These are phyloP conservation scores for Folsomia candida DNA, from an alignment of 2,888 invertebrate species.

Conservation along the genomic window DNA sequence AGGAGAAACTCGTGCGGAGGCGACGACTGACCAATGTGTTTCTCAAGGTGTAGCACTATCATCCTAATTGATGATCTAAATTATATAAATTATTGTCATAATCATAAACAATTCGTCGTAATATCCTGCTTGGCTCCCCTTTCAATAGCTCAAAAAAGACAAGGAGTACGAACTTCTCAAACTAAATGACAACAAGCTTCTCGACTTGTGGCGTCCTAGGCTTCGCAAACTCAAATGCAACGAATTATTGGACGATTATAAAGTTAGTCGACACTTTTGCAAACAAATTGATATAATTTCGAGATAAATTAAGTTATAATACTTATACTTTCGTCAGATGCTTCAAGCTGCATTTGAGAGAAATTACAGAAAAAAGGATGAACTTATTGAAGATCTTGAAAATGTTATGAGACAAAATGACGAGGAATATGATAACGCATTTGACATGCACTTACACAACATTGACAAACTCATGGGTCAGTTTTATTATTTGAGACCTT, in stretches of 20 bases:
- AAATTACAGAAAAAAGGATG: conserved; percentile 46
- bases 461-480: conserved; percentile 49
- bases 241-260: conserved; percentile 47
- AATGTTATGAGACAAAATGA: conserved; percentile 42
- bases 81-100: conserved; percentile 1
- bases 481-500: no score
- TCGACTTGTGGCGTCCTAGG: conserved; percentile 48
- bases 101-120: conserved; percentile 2
- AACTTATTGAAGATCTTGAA: conserved; percentile 44
- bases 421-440: conserved; percentile 45
- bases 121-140: conserved; percentile 2
- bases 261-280: no score
- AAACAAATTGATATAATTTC: no score
- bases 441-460: conserved; percentile 47
- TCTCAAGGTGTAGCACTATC: conserved; percentile 38
- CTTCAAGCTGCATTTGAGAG: conserved; percentile 46
- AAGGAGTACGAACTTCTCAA: conserved; percentile 47
- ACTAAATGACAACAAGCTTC: conserved; percentile 46
- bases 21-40: conserved; percentile 46
- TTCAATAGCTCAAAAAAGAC: conserved; percentile 47
- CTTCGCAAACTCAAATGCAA: conserved; percentile 46
- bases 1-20: conserved; percentile 45
- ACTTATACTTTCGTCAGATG: conserved; percentile 16
- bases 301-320: not conserved
- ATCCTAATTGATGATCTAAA: not conserved